Conservation (phyloP, 2,888 invertebrate species). For the Troides oblongomaculatus region DNA sequence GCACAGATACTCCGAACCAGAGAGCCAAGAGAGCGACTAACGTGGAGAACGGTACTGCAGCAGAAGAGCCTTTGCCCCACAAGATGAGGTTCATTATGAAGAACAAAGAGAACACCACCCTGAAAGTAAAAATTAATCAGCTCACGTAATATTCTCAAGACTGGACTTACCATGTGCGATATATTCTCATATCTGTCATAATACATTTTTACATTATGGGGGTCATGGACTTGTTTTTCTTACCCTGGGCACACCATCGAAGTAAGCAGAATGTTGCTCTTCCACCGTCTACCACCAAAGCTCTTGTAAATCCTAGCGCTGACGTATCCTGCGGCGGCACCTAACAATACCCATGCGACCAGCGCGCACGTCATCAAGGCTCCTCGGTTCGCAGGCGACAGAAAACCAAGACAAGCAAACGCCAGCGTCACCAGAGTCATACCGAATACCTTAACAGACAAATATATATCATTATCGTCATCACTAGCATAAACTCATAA, state of each 20-base stretch:
- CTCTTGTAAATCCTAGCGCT: conserved; percentile 99
- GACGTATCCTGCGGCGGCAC: conserved; percentile 97
- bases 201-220: neutral
- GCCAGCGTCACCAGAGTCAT: conserved; percentile 97
- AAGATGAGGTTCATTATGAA: conserved; percentile 97
- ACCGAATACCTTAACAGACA: conserved; percentile 81
- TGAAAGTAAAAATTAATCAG: conserved; percentile 51
- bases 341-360: conserved; percentile 97
- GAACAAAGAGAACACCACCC: conserved; percentile 97
- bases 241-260: conserved; percentile 92
- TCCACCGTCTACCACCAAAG: conserved; percentile 99
- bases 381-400: conserved; percentile 99
- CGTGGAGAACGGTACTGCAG: conserved; percentile 98
- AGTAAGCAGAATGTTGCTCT: conserved; percentile 97
- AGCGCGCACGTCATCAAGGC: conserved; percentile 99
- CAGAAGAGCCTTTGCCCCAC: conserved; percentile 97
- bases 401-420: conserved; percentile 99
- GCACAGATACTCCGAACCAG: conserved; percentile 99
- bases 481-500: neutral
- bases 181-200: no score
- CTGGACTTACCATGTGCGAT: no score
- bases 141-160: no score
- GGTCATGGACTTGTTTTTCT: neutral
- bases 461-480: neutral
- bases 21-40: conserved; percentile 94